These are phyloP conservation scores for Drosophila parvula DNA, from an alignment of 1,140 invertebrate species.

Conservation along the genomic window DNA sequence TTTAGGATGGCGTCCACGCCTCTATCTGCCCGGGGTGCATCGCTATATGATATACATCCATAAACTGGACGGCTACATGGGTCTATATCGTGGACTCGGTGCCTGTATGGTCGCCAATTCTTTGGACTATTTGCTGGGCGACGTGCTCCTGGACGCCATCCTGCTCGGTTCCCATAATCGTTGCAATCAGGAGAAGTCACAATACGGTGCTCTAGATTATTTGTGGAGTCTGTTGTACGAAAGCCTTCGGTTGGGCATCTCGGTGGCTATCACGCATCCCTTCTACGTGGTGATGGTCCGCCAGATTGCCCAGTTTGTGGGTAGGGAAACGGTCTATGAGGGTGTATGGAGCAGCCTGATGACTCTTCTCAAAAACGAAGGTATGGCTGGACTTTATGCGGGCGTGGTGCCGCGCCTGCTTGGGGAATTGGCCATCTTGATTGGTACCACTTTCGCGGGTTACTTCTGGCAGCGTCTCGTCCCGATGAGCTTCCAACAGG, in stretches of 20 bases:
- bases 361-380: not conserved
- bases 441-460: slow-evolving; percentile 26
- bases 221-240: slow-evolving; percentile 32
- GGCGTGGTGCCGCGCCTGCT: slow-evolving; percentile 54
- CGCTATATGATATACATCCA: slow-evolving; percentile 49
- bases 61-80: slow-evolving; percentile 35
- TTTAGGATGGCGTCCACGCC: slow-evolving; percentile 5
- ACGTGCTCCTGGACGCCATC: slow-evolving; percentile 25
- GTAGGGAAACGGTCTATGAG: slow-evolving; percentile 30
- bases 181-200: too few species aligned
- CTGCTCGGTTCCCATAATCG: slow-evolving; percentile 7
- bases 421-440: slow-evolving; percentile 37
- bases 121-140: slow-evolving; percentile 11
- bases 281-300: slow-evolving; percentile 59
- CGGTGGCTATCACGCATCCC: slow-evolving; percentile 48
- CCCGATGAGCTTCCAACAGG: not conserved
- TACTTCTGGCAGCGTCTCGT: slow-evolving; percentile 18
- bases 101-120: slow-evolving; percentile 30
- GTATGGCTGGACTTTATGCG: slow-evolving; percentile 36
- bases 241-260: slow-evolving; percentile 33
- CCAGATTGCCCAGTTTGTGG: slow-evolving; percentile 64
- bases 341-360: slow-evolving; percentile 12
- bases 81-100: slow-evolving; percentile 56
- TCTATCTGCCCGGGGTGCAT: slow-evolving; percentile 49
- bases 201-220: not conserved